Evolutionary conservation across 1,140 invertebrate species (phyloP).

Genomic region (Leptopilina clavipes): DNA sequence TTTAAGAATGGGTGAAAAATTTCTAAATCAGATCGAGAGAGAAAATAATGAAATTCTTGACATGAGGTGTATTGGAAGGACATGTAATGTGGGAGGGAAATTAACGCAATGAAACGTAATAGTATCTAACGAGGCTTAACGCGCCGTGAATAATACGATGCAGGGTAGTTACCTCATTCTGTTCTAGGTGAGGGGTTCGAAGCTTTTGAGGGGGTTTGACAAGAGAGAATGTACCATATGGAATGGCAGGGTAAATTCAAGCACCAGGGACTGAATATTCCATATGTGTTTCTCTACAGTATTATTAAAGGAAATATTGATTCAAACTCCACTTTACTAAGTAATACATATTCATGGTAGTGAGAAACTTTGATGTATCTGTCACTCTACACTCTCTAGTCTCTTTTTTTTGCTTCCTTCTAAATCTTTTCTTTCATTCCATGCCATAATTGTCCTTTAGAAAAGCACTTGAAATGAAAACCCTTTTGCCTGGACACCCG

Average conservation of each 20-base stretch:
- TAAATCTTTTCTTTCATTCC: not conserved
- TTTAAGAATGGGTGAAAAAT: too few relatives aligned
- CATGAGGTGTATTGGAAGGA: not conserved
- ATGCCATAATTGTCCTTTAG: not conserved
- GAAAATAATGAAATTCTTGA: not conserved
- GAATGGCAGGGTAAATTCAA: conserved; percentile 28
- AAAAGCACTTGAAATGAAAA: conserved; percentile 2
- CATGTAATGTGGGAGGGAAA: conserved; percentile 15
- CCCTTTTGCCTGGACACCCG: not conserved
- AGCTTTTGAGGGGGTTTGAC: conserved; percentile 39
- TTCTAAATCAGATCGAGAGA: not conserved
- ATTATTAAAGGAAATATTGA: conserved; percentile 76
- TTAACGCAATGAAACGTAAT: conserved; percentile 60
- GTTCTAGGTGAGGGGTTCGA: not conserved
- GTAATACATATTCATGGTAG: conserved; percentile 75
- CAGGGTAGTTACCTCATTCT: conserved; percentile 35
- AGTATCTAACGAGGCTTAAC: conserved; percentile 66
- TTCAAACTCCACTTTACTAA: conserved; percentile 74
- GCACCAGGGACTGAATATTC: conserved; percentile 12
- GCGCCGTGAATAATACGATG: conserved; percentile 64
- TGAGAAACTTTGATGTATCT: conserved; percentile 60
- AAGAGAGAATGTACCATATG: conserved; percentile 15
- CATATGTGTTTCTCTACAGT: conserved; percentile 49
- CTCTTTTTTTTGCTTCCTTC: conserved; percentile 47
- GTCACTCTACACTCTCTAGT: conserved; percentile 46